Evolutionary conservation across 2,888 invertebrate species (phyloP).

Genomic region (Macrosiphum euphorbiae): DNA sequence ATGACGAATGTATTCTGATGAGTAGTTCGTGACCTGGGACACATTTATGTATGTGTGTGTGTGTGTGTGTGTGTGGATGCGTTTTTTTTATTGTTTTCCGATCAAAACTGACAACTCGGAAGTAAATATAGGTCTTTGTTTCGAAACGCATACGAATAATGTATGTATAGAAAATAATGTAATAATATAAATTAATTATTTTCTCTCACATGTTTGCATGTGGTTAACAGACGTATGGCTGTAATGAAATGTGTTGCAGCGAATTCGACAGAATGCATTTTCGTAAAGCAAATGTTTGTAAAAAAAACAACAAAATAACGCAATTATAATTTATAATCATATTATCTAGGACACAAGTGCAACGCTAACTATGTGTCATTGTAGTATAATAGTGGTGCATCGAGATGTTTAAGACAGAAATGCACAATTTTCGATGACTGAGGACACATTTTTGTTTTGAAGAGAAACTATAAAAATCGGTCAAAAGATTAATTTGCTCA

Average conservation of each 20-base stretch:
- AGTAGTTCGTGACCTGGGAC: conserved; percentile 16
- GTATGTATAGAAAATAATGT: not conserved
- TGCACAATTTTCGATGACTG: not conserved
- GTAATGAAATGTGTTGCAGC: not conserved
- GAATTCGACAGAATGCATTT: conserved; percentile 10
- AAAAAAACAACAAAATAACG: not conserved
- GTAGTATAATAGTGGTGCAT: not conserved
- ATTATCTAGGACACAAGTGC: conserved; percentile 34
- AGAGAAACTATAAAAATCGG: not conserved
- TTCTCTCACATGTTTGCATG: not conserved
- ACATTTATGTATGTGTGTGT: not conserved
- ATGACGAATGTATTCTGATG: not conserved
- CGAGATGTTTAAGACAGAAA: not conserved
- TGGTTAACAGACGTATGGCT: not conserved
- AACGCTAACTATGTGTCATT: not conserved
- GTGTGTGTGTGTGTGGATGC: not conserved
- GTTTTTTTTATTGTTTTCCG: not conserved
- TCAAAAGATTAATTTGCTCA: not conserved
- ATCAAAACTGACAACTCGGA: not conserved
- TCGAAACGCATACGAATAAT: not conserved
- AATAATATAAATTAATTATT: not conserved
- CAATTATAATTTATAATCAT: not conserved
- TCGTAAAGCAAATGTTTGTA: conserved; percentile 20
- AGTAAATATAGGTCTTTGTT: conserved; percentile 11
- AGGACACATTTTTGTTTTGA: not conserved